Evolutionary conservation across 2,797 vertebrate genomes (phyloP), one percentile per base, ranked within the genome.

Genomic region (Dendrocincla fuliginosa): DNA sequence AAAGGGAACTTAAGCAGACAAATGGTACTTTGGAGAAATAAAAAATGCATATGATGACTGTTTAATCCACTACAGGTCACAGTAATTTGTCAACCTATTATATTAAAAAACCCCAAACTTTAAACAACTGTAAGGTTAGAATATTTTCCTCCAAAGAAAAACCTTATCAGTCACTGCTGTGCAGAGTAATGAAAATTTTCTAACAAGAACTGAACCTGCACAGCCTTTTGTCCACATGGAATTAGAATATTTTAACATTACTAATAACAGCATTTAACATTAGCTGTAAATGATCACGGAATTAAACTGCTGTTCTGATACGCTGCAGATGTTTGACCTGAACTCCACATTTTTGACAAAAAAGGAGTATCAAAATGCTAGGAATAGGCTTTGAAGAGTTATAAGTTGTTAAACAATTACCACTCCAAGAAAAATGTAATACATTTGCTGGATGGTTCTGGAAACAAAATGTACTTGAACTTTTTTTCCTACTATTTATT

Each of bases 51-150:
- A 59, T 4, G 1, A 33, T 33, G 27, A 39, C 71, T 83, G 22
- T 86, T 94, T 37, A 80, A 41, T 64, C 35, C 17, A 37, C 55
- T 56, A 53, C 28, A 47, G 17, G 22, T 64, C 55, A 71, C 30
- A 39, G 16, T 74, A 39, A 71, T 64, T 53, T 64, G 12, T 56
- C 33, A 78, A 18, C 27, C 16, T 44, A 9, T 30, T 77, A 47
- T 49, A 87, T 53, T 2, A 41, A 80, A 74, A 47, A 33, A 0
- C 0, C 1, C 3, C 6, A 65, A 87, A 37, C 9, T 65, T 75
- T 28, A 47, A 92, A 63, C 1, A 82, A 28, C 23, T 3, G 19
- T 64, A 41, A 71, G 6, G 8, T 53, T 82, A 76, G 46, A 79
- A 7, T 80, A 44, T 52, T 85, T 80, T 70, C 16, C 56, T 63